Percentiles rank a stretch among this genome's conserved stretches.
phyloP scores from a whole-genome alignment of 64 coral and sea anemone species.

The Anthopleura sola region DNA sequence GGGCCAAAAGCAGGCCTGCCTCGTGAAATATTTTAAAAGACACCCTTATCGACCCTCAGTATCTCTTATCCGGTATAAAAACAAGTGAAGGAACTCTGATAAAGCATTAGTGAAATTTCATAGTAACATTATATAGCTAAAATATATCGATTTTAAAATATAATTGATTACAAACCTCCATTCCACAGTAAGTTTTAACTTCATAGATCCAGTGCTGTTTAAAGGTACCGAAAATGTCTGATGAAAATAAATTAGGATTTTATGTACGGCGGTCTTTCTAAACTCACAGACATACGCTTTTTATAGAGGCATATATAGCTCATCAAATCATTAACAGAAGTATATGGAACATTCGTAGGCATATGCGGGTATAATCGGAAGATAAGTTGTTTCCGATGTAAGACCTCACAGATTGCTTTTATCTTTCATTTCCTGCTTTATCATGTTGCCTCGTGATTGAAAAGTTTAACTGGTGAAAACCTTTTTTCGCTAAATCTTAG shows the following conservation, averaged over 20 bases:
- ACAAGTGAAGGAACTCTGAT: too few relatives aligned
- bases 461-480: too few relatives aligned
- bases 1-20: too few relatives aligned
- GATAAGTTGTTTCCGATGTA: not conserved
- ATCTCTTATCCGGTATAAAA: too few relatives aligned
- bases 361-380: not conserved
- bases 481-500: too few relatives aligned
- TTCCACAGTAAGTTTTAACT: slow-evolving; percentile 72
- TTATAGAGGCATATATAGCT: not conserved
- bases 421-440: not conserved
- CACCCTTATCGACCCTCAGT: too few relatives aligned
- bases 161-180: slow-evolving; percentile 60
- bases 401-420: not conserved
- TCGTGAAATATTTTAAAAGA: too few relatives aligned
- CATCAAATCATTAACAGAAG: not conserved
- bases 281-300: too few relatives aligned
- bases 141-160: not conserved
- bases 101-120: too few relatives aligned
- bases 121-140: too few relatives aligned
- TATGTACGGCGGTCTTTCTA: too few relatives aligned
- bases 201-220: slow-evolving; percentile 91
- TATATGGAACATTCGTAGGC: not conserved
- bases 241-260: slow-evolving; percentile 8
- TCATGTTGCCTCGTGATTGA: not conserved
- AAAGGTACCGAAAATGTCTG: slow-evolving; percentile 79